Evolutionary conservation across 37 sponge, comb jelly and placozoan genomes (phyloP).

Genomic region (Tethya wilhelma): DNA sequence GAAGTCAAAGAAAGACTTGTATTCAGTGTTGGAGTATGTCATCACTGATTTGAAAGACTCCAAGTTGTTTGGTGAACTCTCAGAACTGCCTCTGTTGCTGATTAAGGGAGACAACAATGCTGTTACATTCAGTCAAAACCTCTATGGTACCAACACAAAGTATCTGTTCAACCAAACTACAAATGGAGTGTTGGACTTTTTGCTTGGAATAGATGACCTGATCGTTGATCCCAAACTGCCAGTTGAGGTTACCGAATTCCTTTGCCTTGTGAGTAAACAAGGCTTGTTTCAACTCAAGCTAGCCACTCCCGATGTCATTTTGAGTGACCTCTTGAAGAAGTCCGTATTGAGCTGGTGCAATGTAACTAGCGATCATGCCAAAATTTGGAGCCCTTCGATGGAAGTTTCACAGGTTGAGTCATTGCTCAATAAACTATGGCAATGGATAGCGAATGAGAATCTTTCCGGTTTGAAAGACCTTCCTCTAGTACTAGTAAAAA

Average conservation of each 20-base stretch:
- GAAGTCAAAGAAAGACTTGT: background rate
- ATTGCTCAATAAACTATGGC: conserved; percentile 59
- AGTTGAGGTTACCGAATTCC: background rate
- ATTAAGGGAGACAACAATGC: background rate
- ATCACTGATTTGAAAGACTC: conserved; percentile 16
- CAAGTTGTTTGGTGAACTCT: conserved; percentile 3
- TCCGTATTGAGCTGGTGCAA: conserved; percentile 45
- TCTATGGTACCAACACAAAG: background rate
- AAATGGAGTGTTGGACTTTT: background rate
- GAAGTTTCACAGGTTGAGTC: conserved; percentile 5
- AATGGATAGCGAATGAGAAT: conserved; percentile 8
- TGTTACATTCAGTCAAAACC: background rate
- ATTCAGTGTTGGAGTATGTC: conserved; percentile 28
- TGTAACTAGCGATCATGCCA: background rate
- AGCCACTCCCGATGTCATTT: conserved; percentile 17
- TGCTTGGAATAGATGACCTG: conserved; percentile 15
- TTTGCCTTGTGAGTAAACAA: background rate
- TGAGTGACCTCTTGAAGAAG: conserved; percentile 5
- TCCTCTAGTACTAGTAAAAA: background rate
- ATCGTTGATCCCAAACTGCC: conserved; percentile 7
- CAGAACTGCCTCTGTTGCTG: conserved; percentile 39
- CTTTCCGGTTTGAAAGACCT: background rate
- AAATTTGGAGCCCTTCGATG: conserved; percentile 44
- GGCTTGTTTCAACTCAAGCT: conserved; percentile 1
- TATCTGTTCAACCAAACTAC: conserved; percentile 7